phyloP scores from a whole-genome alignment of 2,797 vertebrate species.

The Poliocrania exsul region DNA sequence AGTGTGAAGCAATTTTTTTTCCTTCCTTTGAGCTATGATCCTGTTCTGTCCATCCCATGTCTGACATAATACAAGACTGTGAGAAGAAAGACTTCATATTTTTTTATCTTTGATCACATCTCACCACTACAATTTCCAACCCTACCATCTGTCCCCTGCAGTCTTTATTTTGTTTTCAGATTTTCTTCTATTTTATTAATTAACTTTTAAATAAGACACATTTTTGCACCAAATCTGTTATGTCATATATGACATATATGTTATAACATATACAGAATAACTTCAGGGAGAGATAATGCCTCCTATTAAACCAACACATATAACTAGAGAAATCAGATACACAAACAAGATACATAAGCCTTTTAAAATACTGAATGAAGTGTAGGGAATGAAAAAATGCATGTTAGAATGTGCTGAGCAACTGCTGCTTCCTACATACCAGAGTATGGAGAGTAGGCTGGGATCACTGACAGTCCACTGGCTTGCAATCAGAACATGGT shows the following conservation, averaged over 20 bases:
- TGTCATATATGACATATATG: not conserved
- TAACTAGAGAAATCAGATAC: not conserved
- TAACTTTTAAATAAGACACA: not conserved
- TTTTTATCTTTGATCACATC: not conserved
- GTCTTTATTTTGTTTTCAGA: not conserved
- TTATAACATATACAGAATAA: not conserved
- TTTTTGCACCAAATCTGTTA: not conserved
- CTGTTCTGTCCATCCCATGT: not conserved
- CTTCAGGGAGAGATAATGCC: not conserved
- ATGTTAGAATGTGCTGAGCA: not conserved
- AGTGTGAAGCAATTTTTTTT: not conserved
- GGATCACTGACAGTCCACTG: not conserved
- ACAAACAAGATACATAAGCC: not conserved
- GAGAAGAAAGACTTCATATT: not conserved
- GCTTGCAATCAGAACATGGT: not conserved
- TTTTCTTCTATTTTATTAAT: not conserved
- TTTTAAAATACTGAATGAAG: not conserved
- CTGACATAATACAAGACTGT: not conserved
- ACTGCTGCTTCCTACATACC: not conserved
- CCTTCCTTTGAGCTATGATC: not conserved
- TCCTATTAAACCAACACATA: not conserved
- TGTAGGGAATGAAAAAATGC: not conserved
- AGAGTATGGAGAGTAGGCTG: not conserved
- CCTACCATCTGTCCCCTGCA: not conserved
- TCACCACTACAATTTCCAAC: not conserved